Conservation (phyloP, 2,888 invertebrate species). For the Dolomedes plantarius region DNA sequence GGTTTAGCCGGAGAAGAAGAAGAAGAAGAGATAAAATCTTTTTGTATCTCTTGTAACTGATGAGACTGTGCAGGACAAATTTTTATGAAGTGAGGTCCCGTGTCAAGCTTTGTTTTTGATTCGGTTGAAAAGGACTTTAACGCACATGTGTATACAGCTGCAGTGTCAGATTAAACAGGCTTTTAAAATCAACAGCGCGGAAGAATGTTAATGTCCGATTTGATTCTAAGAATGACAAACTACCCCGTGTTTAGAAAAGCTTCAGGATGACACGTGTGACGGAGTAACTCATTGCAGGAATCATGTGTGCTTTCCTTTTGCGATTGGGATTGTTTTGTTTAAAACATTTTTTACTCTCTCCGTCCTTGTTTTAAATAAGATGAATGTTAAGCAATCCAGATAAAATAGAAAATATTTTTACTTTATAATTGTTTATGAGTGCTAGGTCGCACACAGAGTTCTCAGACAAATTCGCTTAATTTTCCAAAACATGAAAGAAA, state of each 20-base stretch:
- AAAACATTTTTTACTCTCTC: no score
- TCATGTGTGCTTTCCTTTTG: no score
- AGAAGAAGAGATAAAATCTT: neutral
- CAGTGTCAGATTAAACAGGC: slow-evolving; percentile 2
- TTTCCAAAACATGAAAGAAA: no score
- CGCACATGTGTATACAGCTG: slow-evolving; percentile 1
- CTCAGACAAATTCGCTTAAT: no score
- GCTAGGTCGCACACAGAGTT: no score
- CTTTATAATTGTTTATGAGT: no score
- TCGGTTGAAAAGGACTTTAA: neutral
- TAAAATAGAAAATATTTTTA: no score
- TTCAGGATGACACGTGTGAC: no score
- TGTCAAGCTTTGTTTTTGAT: slow-evolving; percentile 4
- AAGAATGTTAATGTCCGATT: neutral
- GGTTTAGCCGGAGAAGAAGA: neutral
- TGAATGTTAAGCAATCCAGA: no score
- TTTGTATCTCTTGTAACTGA: neutral
- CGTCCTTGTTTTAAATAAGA: no score
- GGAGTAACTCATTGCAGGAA: no score
- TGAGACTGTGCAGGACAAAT: slow-evolving; percentile 9
- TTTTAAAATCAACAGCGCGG: neutral
- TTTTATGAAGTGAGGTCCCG: neutral
- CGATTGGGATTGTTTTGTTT: no score
- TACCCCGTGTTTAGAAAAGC: neutral
- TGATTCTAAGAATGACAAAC: neutral